These are phyloP conservation scores for Lepetodrilus schrolli DNA, from an alignment of 2,888 invertebrate genomes.

Conservation along the genomic window DNA sequence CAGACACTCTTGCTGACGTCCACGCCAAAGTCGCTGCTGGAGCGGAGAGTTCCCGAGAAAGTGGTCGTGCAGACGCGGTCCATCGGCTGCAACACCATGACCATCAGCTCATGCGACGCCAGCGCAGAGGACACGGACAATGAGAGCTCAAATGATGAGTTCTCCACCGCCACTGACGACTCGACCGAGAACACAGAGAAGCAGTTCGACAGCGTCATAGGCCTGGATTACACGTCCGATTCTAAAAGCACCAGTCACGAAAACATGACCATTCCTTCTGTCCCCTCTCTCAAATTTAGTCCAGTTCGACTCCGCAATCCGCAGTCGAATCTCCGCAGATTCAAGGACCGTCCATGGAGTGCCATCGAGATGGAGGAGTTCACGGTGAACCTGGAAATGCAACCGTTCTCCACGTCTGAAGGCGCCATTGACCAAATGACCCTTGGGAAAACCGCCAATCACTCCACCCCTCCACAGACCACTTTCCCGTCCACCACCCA, in stretches of 20 bases:
- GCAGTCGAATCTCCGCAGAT: constrained; percentile 33
- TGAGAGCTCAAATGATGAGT: constrained; percentile 55
- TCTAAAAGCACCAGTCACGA: constrained; percentile 39
- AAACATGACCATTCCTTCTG: constrained; percentile 32
- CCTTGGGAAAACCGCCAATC: constrained; percentile 34
- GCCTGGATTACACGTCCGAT: constrained; percentile 62
- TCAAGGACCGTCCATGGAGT: constrained; percentile 85
- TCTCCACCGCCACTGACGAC: constrained; percentile 62
- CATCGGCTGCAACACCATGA: constrained; percentile 33
- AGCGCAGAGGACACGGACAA: constrained; percentile 66
- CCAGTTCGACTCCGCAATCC: constrained; percentile 49
- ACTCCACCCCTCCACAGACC: constrained; percentile 22
- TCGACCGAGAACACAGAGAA: constrained; percentile 63
- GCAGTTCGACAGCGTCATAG: constrained; percentile 62
- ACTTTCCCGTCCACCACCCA: constrained; percentile 29
- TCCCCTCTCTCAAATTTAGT: constrained; percentile 50
- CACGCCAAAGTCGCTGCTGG: constrained; percentile 31
- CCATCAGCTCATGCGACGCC: constrained; percentile 68
- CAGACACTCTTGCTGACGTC: constrained; percentile 34
- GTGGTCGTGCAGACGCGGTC: not conserved
- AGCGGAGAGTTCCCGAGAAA: constrained; percentile 33
- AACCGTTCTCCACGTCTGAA: constrained; percentile 89
- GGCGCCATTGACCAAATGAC: constrained; percentile 86
- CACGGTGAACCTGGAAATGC: constrained; percentile 73
- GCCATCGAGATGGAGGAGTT: constrained; percentile 89